Evolutionary conservation across 2,797 vertebrate genomes (phyloP), one percentile per base, ranked within the genome.

Genomic region (Chelonia mydas): DNA sequence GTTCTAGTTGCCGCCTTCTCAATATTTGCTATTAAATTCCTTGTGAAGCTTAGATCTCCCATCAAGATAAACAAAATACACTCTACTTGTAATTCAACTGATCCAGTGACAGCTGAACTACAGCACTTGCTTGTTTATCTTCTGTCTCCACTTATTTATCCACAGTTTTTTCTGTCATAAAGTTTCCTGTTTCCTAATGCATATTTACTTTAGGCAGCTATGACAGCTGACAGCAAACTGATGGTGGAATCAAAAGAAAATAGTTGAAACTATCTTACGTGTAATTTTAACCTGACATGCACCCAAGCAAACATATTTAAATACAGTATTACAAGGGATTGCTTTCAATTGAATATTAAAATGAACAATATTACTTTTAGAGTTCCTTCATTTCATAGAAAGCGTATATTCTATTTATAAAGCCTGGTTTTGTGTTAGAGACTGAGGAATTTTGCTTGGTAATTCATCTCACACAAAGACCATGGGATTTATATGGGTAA

Each of bases 211-310:
- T 90, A 88, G 47, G 33, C 28, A 72, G 21, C 78, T 45, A 89
- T 86, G 78, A 85, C 45, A 92, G 53, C 10, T 6, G 12, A 93
- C 50, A 79, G 83, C 33, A 86, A 76, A 0, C 1, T 7, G 41
- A 92, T 82, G 68, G 1, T 92, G 28, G 31, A 87, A 94, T 84
- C 76, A 83, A 85, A 89, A 81, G 25, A 84, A n/a, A 59, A 77
- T 51, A 89, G 87, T 17, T 80, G 27, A 90, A 90, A 83, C 45
- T 12, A 76, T 82, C 59, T 72, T 45, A 49, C 9, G 77, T 79
- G 93, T 79, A 92, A 84, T 87, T 84, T 93, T 90, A 86, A 84
- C 37, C 77, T 89, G 68, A 82, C 31, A 76, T 11, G 17, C 45
- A 86, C 45, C 5, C 11, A 86, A 93, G 11, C 23, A 86, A 93